Evolutionary conservation across 2,888 invertebrate genomes (phyloP).

Genomic region (Terebella lapidaria): DNA sequence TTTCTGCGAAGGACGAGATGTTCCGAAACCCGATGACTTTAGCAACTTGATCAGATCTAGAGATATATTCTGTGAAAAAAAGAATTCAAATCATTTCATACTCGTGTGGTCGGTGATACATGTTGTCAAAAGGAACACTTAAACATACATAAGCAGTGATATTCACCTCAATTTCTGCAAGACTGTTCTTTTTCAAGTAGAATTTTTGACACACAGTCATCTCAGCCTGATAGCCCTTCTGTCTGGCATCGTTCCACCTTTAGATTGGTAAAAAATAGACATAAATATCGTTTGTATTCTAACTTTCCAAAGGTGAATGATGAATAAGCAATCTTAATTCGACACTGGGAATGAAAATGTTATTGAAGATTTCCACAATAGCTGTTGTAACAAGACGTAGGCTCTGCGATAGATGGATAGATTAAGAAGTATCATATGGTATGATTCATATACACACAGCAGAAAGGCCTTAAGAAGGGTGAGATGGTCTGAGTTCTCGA

Average conservation of each 20-base stretch:
- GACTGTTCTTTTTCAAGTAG: conserved; percentile 39
- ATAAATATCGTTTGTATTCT: neutral
- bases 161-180: conserved; percentile 45
- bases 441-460: neutral
- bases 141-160: neutral
- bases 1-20: neutral
- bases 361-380: too few relatives aligned
- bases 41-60: conserved; percentile 41
- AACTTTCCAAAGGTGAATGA: too few relatives aligned
- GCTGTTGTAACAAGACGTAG: too few relatives aligned
- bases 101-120: too few relatives aligned
- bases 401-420: too few relatives aligned
- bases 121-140: too few relatives aligned
- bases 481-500: conserved; percentile 44
- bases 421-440: too few relatives aligned
- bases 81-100: neutral
- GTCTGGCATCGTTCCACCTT: conserved; percentile 39
- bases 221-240: conserved; percentile 33
- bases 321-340: too few relatives aligned
- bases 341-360: too few relatives aligned
- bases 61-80: conserved; percentile 38
- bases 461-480: conserved; percentile 33
- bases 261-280: conserved; percentile 4
- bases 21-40: conserved; percentile 29
- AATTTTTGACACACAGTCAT: conserved; percentile 36